These are phyloP conservation scores for Margaritifera margaritifera DNA, from an alignment of 2,888 invertebrate genomes.

Conservation along the genomic window DNA sequence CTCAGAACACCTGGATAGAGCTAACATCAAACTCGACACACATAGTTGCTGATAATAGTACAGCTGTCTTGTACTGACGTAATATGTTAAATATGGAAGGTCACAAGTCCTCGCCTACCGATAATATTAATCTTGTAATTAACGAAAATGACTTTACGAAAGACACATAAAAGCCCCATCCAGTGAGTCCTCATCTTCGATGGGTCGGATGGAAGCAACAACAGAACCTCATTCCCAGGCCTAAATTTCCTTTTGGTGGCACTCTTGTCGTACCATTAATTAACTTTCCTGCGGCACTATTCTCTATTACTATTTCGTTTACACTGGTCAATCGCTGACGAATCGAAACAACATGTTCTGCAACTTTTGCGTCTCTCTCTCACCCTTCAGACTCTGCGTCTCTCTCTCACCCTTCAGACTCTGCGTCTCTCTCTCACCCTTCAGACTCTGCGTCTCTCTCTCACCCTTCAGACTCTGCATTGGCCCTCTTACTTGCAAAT, in stretches of 20 bases:
- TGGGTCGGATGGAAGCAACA: not conserved
- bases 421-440: not conserved
- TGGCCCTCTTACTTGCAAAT: conserved; percentile 8
- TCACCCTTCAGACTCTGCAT: not conserved
- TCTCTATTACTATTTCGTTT: not conserved
- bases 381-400: conserved; percentile 2
- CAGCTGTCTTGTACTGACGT: not conserved
- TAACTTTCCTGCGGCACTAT: not conserved
- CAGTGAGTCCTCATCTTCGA: conserved; percentile 2
- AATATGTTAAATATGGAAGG: not conserved
- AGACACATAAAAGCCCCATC: not conserved
- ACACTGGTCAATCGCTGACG: not conserved
- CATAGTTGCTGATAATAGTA: too few species aligned
- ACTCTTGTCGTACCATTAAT: not conserved
- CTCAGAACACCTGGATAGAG: too few species aligned
- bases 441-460: not conserved
- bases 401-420: conserved; percentile 4
- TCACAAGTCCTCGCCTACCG: not conserved
- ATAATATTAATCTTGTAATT: conserved; percentile 10
- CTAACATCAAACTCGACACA: too few species aligned
- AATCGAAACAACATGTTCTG: not conserved
- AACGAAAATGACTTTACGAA: conserved; percentile 2
- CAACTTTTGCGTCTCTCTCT: not conserved
- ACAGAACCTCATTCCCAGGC: not conserved
- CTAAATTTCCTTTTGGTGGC: not conserved